Evolutionary conservation across 2,113 vertebrate genomes (phyloP).

Genomic region (Channa argus): DNA sequence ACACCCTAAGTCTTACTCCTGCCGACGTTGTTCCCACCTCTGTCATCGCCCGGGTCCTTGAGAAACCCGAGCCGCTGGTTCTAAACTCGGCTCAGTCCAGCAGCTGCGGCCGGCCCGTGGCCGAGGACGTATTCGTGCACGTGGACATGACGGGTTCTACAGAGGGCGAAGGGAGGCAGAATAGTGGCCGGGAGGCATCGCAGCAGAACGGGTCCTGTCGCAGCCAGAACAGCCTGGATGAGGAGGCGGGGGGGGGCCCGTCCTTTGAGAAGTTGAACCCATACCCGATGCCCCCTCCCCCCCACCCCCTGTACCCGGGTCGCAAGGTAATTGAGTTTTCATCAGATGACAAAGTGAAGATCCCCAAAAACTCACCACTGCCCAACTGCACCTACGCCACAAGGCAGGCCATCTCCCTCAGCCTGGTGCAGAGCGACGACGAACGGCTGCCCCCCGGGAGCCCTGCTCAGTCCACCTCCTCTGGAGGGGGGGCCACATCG

Average conservation of each 20-base stretch:
- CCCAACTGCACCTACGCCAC: slow-evolving; percentile 98
- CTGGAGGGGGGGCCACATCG: slow-evolving; percentile 51
- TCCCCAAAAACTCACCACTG: slow-evolving; percentile 95
- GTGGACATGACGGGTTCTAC: slow-evolving; percentile 93
- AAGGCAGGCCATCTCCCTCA: slow-evolving; percentile 95
- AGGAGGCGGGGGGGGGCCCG: slow-evolving; percentile 58
- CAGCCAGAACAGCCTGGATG: slow-evolving; percentile 82
- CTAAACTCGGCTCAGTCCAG: slow-evolving; percentile 95
- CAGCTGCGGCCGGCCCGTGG: slow-evolving; percentile 89
- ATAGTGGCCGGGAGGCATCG: slow-evolving; percentile 66
- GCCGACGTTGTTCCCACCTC: slow-evolving; percentile 95
- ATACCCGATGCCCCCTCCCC: slow-evolving; percentile 90
- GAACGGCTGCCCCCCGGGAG: slow-evolving; percentile 82
- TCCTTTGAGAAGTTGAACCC: slow-evolving; percentile 94
- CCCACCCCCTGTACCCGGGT: slow-evolving; percentile 90
- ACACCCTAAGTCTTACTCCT: slow-evolving; percentile 82
- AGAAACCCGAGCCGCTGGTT: slow-evolving; percentile 96
- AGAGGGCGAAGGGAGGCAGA: slow-evolving; percentile 58
- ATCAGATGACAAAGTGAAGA: slow-evolving; percentile 93
- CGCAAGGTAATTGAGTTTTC: slow-evolving; percentile 98
- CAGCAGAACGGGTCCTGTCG: slow-evolving; percentile 88
- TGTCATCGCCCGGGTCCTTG: slow-evolving; percentile 94
- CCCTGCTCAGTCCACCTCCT: slow-evolving; percentile 86
- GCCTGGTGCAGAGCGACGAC: slow-evolving; percentile 90
- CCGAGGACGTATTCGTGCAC: slow-evolving; percentile 96